Base-by-base conservation (phyloP, 2,888 invertebrate species). In the Imbricaverruca yamaguchii region DNA sequence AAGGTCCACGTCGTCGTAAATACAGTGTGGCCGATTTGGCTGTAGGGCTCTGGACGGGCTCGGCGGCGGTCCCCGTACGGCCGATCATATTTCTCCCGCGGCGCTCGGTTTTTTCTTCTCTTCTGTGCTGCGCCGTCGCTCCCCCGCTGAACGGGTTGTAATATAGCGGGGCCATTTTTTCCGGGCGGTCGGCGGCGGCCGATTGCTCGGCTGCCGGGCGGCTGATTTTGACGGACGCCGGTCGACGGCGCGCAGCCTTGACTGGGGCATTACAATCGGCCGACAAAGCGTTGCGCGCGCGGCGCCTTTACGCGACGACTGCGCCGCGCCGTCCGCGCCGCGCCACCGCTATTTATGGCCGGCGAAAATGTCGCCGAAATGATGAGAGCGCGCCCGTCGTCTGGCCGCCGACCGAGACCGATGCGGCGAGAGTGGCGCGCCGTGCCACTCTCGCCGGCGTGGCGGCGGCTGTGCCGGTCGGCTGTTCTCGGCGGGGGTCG, bases 281-380 rank as follows among this genome's bases (percentile, higher is more conserved):
- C 74, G 74, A 74, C 74, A 74, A 74, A 74, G 74, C 53, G 55
- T 18, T 3, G 39, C 25, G 25, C 13, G 25, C 25, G 39, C 39
- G 69, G 10, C 69, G 23, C 67, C 67, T 67, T 67, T 67, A 39
- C 9, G 25, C 69, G 39, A n/a, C 69, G 39, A 13, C 15, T 7
- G 53, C 15, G 53, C 9, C 69, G 15, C 69, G 39, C 39, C 13
- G 69, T 25, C 25, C 10, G 65, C 65, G 23, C n/a, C 21, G 21
- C 9, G 21, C 15, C 15, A 13, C 59, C 12, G 15, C 59, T 74
- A 74, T 74, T 74, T 74, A 74, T 74, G 74, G 74, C 74, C 39
- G 55, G n/a, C 23, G 18, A 21, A 74, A 74, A 74, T 74, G 74
- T 74, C 74, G 74, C 74, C 74, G 74, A 74, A 65, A 74, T 74